These are phyloP conservation scores for Neelides folsomi DNA, from an alignment of 2,888 invertebrate species.

Conservation along the genomic window DNA sequence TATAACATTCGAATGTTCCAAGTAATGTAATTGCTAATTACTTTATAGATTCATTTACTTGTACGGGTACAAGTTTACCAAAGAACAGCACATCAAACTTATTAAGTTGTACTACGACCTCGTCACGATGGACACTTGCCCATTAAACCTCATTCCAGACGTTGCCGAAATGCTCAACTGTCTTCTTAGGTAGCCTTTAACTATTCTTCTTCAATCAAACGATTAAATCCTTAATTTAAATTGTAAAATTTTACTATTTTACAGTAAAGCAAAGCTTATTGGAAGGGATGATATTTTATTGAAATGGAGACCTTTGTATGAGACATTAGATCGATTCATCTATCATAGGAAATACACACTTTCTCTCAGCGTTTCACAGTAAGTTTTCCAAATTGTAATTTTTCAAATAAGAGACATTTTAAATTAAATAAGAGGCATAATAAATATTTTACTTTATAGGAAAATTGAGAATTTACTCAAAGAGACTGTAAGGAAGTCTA, in stretches of 20 bases:
- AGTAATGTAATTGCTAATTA: too few species aligned
- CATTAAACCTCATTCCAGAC: slow-evolving; percentile 49
- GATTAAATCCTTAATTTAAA: too few species aligned
- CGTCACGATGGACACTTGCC: slow-evolving; percentile 44
- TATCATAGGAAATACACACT: slow-evolving; percentile 40
- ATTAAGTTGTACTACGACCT: slow-evolving; percentile 67
- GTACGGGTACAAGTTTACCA: slow-evolving; percentile 75
- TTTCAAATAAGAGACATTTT: too few species aligned
- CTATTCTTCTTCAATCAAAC: too few species aligned
- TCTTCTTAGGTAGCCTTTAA: slow-evolving; percentile 69
- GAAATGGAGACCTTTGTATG: slow-evolving; percentile 74
- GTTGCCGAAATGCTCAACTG: slow-evolving; percentile 53
- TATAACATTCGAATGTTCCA: too few species aligned
- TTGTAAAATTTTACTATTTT: not conserved
- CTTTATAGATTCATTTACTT: slow-evolving; percentile 64
- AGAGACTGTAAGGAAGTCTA: slow-evolving; percentile 26
- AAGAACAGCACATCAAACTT: slow-evolving; percentile 72
- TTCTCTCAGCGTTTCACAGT: slow-evolving; percentile 26
- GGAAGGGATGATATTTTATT: slow-evolving; percentile 64
- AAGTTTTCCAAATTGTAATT: slow-evolving; percentile 8
- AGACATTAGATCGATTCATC: slow-evolving; percentile 49
- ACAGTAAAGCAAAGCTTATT: slow-evolving; percentile 57
- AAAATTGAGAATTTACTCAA: slow-evolving; percentile 28
- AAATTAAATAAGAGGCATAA: not conserved
- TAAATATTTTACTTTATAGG: slow-evolving; percentile 12